Evolutionary conservation across 2,888 invertebrate genomes (phyloP), one percentile per base, ranked within the genome.

Genomic region (Diploptera punctata): DNA sequence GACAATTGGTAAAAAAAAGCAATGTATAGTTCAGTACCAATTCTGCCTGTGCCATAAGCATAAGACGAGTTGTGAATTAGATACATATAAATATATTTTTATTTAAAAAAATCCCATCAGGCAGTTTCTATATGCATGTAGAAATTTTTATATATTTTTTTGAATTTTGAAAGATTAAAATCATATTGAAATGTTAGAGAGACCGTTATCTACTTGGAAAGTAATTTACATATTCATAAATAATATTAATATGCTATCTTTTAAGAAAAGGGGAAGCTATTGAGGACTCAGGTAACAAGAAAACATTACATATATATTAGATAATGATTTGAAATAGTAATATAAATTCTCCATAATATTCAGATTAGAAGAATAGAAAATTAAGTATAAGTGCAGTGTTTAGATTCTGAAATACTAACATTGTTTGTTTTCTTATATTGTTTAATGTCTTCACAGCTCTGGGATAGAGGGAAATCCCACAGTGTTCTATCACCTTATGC

Each of bases 381-480:
- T 52, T 7, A 24, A 21, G 24, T 52, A 2, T 7, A 24, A 19
- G 13, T 57, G 29, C 2, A 54, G 21, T 24, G 7, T 24, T 1
- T 29, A 29, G 29, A 29, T 29, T 57, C 10, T 52, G 52, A 2
- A 47, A 47, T n/a, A 47, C 16, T 9, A 47, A 47, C n/a, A n/a
- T 3, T n/a, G 5, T 47, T n/a, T 47, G 47, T 52, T 52, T 52
- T 21, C 57, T 29, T 29, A 57, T 29, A 24, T 57, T 33, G 69
- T 72, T 9, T 73, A 67, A 47, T 74, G 79, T 77, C 77, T 76
- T 78, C 79, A 79, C 90, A 96, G 97, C 87, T 97, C 97, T 82
- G 97, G 97, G 78, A 97, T 97, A 84, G 95, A 96, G 83, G 95
- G 95, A 85, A 97, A 96, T 85, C 97, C 97, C 73, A 95, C 95